Percentiles rank a stretch among this genome's conserved stretches.
Evolutionary conservation across 2,113 vertebrate genomes (phyloP).

Genomic region (Paradoxurus hermaphroditus): DNA sequence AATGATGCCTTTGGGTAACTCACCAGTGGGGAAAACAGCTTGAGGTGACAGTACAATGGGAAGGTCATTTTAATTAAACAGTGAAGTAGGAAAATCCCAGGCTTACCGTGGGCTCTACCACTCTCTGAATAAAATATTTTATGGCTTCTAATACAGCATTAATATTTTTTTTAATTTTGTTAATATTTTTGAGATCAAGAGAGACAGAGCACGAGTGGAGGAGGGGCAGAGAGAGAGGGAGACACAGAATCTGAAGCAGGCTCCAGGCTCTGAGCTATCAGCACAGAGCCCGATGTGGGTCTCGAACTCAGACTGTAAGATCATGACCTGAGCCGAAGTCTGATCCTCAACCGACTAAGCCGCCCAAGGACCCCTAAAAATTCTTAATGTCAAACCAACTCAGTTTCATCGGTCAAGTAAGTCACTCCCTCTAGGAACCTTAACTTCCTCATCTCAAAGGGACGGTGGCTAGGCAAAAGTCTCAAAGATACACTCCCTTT

Average conservation of each 20-base stretch:
- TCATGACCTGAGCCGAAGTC: too few species aligned
- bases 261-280: too few species aligned
- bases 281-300: too few species aligned
- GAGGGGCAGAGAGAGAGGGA: too few species aligned
- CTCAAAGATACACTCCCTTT: background rate
- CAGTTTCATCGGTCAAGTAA: background rate
- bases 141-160: background rate
- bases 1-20: fast-evolving
- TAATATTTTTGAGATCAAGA: too few species aligned
- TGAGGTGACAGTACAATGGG: background rate
- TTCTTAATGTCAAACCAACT: background rate
- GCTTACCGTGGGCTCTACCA: background rate
- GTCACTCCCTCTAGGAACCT: background rate
- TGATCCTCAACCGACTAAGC: too few species aligned
- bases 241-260: too few species aligned
- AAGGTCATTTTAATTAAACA: background rate
- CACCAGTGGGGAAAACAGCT: background rate
- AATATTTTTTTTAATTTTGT: too few species aligned
- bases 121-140: background rate
- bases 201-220: too few species aligned
- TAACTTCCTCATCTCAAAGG: background rate
- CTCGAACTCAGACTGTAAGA: too few species aligned
- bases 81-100: background rate
- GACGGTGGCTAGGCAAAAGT: background rate
- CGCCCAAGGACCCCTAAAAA: too few species aligned